Percentiles rank a stretch among this genome's conserved stretches.
Conservation (phyloP, 2,888 invertebrate species). For the Pteria penguin region DNA sequence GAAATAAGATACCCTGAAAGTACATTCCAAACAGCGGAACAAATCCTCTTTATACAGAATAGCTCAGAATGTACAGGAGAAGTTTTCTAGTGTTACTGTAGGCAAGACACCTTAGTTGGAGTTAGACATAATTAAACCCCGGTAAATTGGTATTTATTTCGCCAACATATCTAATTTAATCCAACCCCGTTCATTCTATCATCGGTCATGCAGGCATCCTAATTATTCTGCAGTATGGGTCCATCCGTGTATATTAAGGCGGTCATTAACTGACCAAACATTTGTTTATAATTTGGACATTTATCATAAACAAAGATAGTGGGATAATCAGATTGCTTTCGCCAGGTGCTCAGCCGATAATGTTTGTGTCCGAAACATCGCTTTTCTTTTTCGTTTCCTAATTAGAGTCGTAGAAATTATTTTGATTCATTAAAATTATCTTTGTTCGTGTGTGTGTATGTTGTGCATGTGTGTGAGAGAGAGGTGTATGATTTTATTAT, state of each 20-base stretch:
- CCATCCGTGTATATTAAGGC: constrained; percentile 18
- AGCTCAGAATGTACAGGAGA: too few relatives aligned
- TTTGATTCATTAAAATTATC: too few relatives aligned
- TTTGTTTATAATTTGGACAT: constrained; percentile 42
- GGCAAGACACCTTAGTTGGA: neutral
- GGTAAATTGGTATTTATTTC: neutral
- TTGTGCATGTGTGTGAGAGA: too few relatives aligned
- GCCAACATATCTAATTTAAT: constrained; percentile 2
- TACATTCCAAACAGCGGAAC: too few relatives aligned
- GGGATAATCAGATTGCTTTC: constrained; percentile 20
- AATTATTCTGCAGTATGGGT: constrained; percentile 13
- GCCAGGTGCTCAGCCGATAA: constrained; percentile 34
- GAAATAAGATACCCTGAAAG: too few relatives aligned
- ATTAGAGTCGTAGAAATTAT: too few relatives aligned
- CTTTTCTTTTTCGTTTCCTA: too few relatives aligned
- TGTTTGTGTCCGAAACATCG: too few relatives aligned
- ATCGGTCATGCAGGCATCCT: constrained; percentile 18
- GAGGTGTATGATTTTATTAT: too few relatives aligned
- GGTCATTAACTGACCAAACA: constrained; percentile 36
- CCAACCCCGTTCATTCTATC: neutral
- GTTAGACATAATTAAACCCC: neutral
- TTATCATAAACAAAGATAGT: constrained; percentile 38
- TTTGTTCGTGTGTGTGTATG: too few relatives aligned
- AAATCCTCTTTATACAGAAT: too few relatives aligned
- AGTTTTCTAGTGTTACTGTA: too few relatives aligned